Conservation (phyloP, 1,140 invertebrate genomes). For the Zophobas morio region DNA sequence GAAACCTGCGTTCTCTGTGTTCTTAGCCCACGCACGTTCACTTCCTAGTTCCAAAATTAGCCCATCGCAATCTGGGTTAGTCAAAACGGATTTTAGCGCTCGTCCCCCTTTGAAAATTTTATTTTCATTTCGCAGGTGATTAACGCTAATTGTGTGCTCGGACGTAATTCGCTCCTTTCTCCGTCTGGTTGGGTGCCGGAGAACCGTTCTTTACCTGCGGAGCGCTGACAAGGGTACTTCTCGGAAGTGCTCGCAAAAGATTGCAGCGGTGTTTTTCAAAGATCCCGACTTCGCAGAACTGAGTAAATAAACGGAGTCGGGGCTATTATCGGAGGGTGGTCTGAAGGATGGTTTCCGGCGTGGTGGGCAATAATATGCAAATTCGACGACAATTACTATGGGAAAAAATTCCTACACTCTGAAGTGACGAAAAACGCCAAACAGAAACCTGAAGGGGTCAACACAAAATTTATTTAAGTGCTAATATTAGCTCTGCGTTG, state of each 20-base stretch:
- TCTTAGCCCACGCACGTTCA: conserved; percentile 11
- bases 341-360: background rate
- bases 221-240: conserved; percentile 1
- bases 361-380: background rate
- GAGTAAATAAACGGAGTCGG: background rate
- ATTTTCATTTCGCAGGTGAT: conserved; percentile 25
- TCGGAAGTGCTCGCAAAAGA: conserved; percentile 1
- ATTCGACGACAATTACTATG: background rate
- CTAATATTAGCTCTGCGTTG: too few species aligned
- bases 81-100: conserved; percentile 15
- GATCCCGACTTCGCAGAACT: background rate
- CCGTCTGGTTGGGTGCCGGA: background rate
- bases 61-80: conserved; percentile 34
- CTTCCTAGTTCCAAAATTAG: conserved; percentile 45
- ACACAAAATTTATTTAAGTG: too few species aligned
- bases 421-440: too few species aligned
- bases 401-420: background rate
- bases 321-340: background rate
- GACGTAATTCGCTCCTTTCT: background rate
- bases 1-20: background rate
- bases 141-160: conserved; percentile 3
- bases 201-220: background rate
- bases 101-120: conserved; percentile 8
- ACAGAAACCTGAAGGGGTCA: too few species aligned
- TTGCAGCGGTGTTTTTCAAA: background rate